A percentile compares a stretch with the other conserved stretches of the same genome.
Evolutionary conservation across 2,797 vertebrate species (phyloP).

Genomic region (Spheniscus humboldti): DNA sequence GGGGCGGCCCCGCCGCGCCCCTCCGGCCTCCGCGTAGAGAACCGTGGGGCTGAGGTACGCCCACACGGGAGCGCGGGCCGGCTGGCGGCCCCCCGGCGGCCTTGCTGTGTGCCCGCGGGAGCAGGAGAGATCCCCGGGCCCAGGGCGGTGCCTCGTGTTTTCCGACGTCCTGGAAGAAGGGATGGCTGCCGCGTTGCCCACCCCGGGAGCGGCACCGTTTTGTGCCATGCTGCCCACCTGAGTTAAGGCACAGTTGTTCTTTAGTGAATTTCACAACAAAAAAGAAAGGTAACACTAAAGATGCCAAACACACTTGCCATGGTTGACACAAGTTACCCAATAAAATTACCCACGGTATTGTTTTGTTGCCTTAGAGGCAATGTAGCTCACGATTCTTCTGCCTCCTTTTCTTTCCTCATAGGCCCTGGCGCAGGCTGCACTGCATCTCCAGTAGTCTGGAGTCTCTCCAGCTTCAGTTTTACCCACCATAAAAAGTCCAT

Average conservation of each 20-base stretch:
- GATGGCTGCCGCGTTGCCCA: background rate
- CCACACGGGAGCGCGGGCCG: too few relatives aligned
- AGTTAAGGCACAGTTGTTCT: background rate
- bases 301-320: background rate
- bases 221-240: background rate
- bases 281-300: background rate
- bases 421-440: background rate
- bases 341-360: fast-evolving
- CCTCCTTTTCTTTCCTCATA: background rate
- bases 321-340: background rate
- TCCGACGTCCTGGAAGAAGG: too few relatives aligned
- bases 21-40: background rate
- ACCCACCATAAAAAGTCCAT: background rate
- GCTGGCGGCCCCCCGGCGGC: background rate
- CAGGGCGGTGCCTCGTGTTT: background rate
- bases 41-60: background rate
- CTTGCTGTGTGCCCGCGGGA: background rate
- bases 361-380: background rate
- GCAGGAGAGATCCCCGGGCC: background rate
- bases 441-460: background rate
- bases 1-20: too few relatives aligned
- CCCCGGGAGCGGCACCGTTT: background rate
- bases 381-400: fast-evolving
- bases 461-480: background rate
- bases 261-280: background rate